phyloP scores from a whole-genome alignment of 2,797 vertebrate genomes.

The Echeneis naucrates region DNA sequence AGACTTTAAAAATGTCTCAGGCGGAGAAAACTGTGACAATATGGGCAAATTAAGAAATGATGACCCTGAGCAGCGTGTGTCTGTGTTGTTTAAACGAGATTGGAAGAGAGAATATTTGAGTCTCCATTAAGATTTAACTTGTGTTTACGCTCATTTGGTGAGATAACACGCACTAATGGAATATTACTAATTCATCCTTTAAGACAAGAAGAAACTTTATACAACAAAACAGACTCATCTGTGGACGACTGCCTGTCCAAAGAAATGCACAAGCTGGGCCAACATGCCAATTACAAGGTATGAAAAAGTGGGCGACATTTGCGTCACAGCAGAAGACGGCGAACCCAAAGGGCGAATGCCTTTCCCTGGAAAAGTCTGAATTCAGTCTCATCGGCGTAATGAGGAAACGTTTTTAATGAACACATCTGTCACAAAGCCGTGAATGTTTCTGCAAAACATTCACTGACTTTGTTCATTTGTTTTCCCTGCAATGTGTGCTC shows the following conservation, averaged over 20 bases:
- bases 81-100: conserved; percentile 3
- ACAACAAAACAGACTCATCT: conserved; percentile 5
- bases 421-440: neutral
- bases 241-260: neutral
- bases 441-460: neutral
- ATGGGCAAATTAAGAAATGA: conserved; percentile 11
- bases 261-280: neutral
- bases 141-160: conserved; percentile 56
- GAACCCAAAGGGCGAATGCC: neutral
- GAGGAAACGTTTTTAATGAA: neutral
- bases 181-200: conserved; percentile 57
- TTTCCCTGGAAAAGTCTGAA: neutral
- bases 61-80: conserved; percentile 2
- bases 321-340: neutral
- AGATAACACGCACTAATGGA: conserved; percentile 62
- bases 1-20: conserved; percentile 7
- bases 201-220: conserved; percentile 23
- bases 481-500: neutral
- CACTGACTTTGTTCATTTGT: neutral
- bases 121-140: conserved; percentile 55
- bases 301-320: neutral
- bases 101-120: conserved; percentile 5
- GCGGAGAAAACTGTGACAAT: neutral
- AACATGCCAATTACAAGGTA: neutral
- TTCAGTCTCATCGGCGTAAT: neutral